phyloP scores from a whole-genome alignment of 2,888 invertebrate genomes.

The Apoderus coryli region DNA sequence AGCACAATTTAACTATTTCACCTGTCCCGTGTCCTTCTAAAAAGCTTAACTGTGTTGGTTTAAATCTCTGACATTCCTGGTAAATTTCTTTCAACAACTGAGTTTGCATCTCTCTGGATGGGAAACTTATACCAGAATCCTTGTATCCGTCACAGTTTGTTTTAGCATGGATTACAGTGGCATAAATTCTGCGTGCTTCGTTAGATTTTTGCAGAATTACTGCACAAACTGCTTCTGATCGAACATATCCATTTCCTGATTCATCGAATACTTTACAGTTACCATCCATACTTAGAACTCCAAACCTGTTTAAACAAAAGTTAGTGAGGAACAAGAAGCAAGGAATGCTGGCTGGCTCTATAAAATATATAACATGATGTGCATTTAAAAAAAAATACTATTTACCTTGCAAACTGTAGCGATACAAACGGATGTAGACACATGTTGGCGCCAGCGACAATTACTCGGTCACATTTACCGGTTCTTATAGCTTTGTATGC shows the following conservation, averaged over 20 bases:
- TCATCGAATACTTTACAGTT: constrained; percentile 84
- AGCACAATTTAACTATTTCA: constrained; percentile 10
- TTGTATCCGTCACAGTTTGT: constrained; percentile 29
- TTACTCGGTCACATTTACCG: constrained; percentile 76
- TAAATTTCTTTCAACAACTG: constrained; percentile 47
- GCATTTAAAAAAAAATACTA: constrained; percentile 5
- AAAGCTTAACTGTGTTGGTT: constrained; percentile 55
- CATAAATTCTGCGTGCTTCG: constrained; percentile 36
- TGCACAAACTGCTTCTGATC: constrained; percentile 62
- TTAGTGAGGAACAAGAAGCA: too few relatives aligned
- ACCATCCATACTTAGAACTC: constrained; percentile 71
- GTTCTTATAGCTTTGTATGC: constrained; percentile 61
- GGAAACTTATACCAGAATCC: constrained; percentile 28
- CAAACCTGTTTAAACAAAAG: too few relatives aligned
- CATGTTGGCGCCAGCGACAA: constrained; percentile 78
- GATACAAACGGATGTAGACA: constrained; percentile 80
- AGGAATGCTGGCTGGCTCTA: too few relatives aligned
- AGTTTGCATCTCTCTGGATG: constrained; percentile 40
- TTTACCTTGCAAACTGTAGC: constrained; percentile 66
- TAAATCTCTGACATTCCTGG: constrained; percentile 51
- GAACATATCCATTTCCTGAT: constrained; percentile 63
- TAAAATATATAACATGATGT: constrained; percentile 4
- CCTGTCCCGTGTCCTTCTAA: constrained; percentile 82
- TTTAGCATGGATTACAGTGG: constrained; percentile 29
- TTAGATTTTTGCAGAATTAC: constrained; percentile 53